Evolutionary conservation across 1,140 invertebrate species (phyloP).

Genomic region (Caenorhabditis tropicalis): DNA sequence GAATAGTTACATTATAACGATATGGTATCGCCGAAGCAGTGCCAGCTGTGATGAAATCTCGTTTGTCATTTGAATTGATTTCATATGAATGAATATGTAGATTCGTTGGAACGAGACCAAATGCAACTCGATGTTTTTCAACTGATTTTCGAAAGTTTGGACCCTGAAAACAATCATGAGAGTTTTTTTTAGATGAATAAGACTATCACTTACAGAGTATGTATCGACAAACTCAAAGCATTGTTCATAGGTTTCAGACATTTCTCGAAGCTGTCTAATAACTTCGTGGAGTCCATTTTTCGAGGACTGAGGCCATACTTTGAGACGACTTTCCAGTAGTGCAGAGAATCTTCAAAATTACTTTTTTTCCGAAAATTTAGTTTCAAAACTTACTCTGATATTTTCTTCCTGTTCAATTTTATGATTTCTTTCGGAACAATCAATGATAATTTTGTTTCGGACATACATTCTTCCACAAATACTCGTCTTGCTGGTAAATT

Average conservation of each 20-base stretch:
- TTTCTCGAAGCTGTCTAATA: constrained; percentile 35
- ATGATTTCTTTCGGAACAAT: constrained; percentile 44
- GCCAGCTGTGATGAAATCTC: constrained; percentile 46
- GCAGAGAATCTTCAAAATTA: constrained; percentile 12
- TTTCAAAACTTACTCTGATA: constrained; percentile 37
- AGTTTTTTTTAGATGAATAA: not conserved
- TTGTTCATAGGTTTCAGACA: constrained; percentile 48
- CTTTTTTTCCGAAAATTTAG: not conserved
- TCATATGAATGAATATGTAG: constrained; percentile 47
- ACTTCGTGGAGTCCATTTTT: not conserved
- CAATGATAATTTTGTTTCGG: constrained; percentile 47
- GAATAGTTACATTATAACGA: constrained; percentile 18
- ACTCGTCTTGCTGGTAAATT: constrained; percentile 36
- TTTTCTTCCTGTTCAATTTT: constrained; percentile 41
- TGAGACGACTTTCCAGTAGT: constrained; percentile 29
- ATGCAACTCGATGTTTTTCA: constrained; percentile 51
- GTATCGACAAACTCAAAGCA: constrained; percentile 47
- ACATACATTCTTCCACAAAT: constrained; percentile 46
- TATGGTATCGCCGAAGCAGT: constrained; percentile 40
- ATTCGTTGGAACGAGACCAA: constrained; percentile 51
- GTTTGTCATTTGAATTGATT: not conserved
- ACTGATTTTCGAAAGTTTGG: constrained; percentile 47
- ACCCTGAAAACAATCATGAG: not conserved
- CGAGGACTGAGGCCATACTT: constrained; percentile 26
- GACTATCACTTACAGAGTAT: constrained; percentile 29